These are phyloP conservation scores for Tetragonula carbonaria DNA, from an alignment of 2,888 invertebrate genomes.

Conservation along the genomic window DNA sequence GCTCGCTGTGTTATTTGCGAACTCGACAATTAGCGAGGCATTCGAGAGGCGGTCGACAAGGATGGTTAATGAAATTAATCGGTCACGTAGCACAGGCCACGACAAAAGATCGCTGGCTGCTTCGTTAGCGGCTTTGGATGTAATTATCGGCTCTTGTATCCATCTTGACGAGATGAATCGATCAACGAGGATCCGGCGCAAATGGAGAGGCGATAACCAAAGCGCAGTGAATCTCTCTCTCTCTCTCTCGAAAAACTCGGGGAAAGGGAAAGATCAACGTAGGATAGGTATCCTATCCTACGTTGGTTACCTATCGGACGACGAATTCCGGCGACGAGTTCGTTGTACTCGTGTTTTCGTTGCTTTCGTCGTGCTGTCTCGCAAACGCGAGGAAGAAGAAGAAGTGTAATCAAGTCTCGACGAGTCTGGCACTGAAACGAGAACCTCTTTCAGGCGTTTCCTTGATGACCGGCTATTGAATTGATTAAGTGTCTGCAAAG, in stretches of 20 bases:
- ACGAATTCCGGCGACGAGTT: neutral
- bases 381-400: neutral
- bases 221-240: neutral
- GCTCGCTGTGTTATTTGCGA: slow-evolving; percentile 25
- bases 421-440: slow-evolving; percentile 4
- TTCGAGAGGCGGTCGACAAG: slow-evolving; percentile 13
- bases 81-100: slow-evolving; percentile 35
- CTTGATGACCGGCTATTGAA: slow-evolving; percentile 36
- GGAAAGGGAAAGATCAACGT: neutral
- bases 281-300: neutral
- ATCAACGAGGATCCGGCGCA: slow-evolving; percentile 23
- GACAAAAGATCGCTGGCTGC: slow-evolving; percentile 39
- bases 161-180: slow-evolving; percentile 29
- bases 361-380: neutral
- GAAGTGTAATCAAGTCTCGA: slow-evolving; percentile 40
- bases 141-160: slow-evolving; percentile 42
- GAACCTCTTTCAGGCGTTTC: slow-evolving; percentile 1
- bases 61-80: slow-evolving; percentile 49
- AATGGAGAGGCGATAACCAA: neutral
- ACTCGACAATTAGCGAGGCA: slow-evolving; percentile 42
- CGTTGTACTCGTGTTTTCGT: neutral
- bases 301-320: neutral
- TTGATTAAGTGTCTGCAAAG: slow-evolving; percentile 37
- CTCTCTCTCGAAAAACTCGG: neutral
- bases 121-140: slow-evolving; percentile 40